Base-by-base conservation (phyloP, 2,113 vertebrate species). In the Coracopsis vasa region DNA sequence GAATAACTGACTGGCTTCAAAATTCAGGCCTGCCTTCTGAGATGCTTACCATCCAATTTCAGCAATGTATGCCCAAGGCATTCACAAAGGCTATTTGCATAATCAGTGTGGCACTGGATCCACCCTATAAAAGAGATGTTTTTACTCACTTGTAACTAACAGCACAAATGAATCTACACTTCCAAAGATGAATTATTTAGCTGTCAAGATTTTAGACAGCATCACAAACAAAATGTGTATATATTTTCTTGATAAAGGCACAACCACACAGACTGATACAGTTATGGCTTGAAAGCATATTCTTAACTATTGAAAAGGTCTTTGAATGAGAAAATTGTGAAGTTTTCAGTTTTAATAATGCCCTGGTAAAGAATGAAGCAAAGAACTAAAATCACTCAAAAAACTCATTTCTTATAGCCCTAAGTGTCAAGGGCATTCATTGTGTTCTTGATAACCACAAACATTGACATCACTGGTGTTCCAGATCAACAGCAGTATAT, bases 331-430 rank as follows among this genome's bases (percentile, higher is more conserved):
- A 92, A 97, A 97, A 97, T 96, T 90, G 96, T 92, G 80, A 93
- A 94, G 92, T 91, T 97, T 97, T 97, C 96, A 92, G 85, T 97
- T 97, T 97, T 97, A 97, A 97, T 98, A 97, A 98, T 90, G 80
- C 87, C 67, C 48, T 77, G 47, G 84, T 94, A 95, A 96, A 95
- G 92, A 96, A 94, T 42, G 95, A 96, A 97, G 80, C 42, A 84
- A 95, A 80, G 75, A 97, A 95, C 87, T 94, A 90, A 97, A 98
- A 97, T 97, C 96, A 94, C 81, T 94, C 58, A 88, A 73, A 95
- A 96, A 64, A 0, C 50, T 91, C 42, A 90, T 97, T 97, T 97
- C 75, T 95, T 96, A 89, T 42, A 95, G 50, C 37, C 54, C 27
- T 71, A 70, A 94, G 91, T 96, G 95, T 97, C 95, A 97, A 95